Base-by-base conservation (phyloP, 1,140 invertebrate species). In the Ceratosolen solmsi region DNA sequence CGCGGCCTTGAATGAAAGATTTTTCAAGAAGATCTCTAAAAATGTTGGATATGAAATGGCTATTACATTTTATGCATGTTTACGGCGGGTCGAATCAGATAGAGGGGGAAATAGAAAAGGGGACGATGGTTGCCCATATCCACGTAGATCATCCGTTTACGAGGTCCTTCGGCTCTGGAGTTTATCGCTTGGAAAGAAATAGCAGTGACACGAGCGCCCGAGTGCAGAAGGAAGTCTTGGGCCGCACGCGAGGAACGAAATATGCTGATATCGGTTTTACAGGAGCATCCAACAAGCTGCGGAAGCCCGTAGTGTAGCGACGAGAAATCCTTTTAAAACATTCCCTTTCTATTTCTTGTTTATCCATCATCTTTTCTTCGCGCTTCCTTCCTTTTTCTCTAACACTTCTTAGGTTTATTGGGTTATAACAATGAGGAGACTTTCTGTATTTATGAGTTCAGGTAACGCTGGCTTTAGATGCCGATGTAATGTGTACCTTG, bases 261-360 rank as follows among this genome's bases (percentile, higher is more conserved):
- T 83, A 80, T 83, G 77, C 82, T 80, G 82, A 83, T 83, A 83
- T 83, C 63, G 73, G 38, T 74, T 79, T 83, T 82, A 82, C 56
- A 46, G 56, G 63, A 36, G 65, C 13, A 33, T 30, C 36, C 58
- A 79, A 79, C 72, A 83, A 82, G 75, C 75, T 73, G n/a, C 70
- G 75, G 68, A 78, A 65, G n/a, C 72, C 20, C 22, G 38, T 5
- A 38, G 20, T 38, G 33, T 2, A 38, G 8, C 15, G 17, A 46
- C 11, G 33, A 7, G 9, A 27, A 75, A 71, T 56, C 72, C 22
- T 75, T 38, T 71, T 33, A 56, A 60, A 70, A 56, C 33, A 58
- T 71, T 82, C 25, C 65, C 68, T 82, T 78, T 82, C 80, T 73
- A 63, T 82, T 82, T 73, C 80, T 81, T 70, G 73, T 81, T 76